Evolutionary conservation across 2,113 vertebrate species (phyloP), one percentile per base, ranked within the genome.

Genomic region (Alethe diademata): DNA sequence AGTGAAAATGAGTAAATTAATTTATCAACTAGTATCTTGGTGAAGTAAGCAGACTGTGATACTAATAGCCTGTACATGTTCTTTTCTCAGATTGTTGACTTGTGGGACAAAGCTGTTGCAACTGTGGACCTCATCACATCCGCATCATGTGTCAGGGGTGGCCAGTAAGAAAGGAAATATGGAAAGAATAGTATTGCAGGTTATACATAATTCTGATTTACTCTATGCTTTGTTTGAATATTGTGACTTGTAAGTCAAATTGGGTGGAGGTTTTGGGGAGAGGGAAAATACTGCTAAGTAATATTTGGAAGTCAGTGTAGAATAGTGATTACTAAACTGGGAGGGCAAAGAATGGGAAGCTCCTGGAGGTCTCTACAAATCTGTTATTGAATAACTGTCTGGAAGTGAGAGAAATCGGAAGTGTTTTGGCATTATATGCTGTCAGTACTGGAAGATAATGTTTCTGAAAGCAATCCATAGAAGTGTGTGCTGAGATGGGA

Each of bases 181-280:
- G 85, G 99, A 99, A 97, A 99, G 98, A 95, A 97, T 99, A 78
- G 97, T 99, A 23, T 92, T 99, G 65, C 99, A 99, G 99, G 99
- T 99, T 92, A 54, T 58, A 92, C 43, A 65, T 96, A 86, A 50
- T 89, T 95, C 48, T 91, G 26, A 65, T 23, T 83, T 86, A 3
- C 53, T 72, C 8, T 45, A 1, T 24, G 14, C 70, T 73, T 79
- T 73, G 22, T 70, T 64, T 83, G 26, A 50, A 31, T 75, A 4
- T 51, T 91, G n/a, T 61, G 56, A 56, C 38, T 87, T 80, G 5
- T 54, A 71, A 74, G 6, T 80, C 42, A 31, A 48, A n/a, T 1
- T 31, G 47, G 43, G 23, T 84, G 3, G 33, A 13, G 38, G 28
- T 19, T 93, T 60, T 43, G 28, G 35, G 31, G 8, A 43, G 23